Conservation (phyloP, 1,140 invertebrate species). For the Heliothis subflexa region DNA sequence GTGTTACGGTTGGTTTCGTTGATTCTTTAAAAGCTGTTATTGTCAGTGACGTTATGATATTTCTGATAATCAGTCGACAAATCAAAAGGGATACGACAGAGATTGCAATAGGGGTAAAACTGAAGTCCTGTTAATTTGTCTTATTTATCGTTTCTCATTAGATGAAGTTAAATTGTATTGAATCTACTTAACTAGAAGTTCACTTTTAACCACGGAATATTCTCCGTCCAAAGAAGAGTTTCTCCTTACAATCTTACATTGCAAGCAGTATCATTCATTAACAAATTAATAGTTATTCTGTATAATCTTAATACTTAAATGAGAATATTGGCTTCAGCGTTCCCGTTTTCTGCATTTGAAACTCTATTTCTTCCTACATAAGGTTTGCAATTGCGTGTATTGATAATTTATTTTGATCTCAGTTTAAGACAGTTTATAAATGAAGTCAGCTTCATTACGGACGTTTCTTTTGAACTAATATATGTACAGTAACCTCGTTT, state of each 20-base stretch:
- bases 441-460: constrained; percentile 3
- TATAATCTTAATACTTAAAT: background rate
- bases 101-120: too few relatives aligned
- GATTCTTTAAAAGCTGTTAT: too few relatives aligned
- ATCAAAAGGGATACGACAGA: too few relatives aligned
- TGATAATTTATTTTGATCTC: constrained; percentile 11
- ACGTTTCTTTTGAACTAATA: constrained; percentile 37
- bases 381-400: background rate
- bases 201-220: background rate
- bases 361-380: background rate
- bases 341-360: background rate
- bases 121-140: too few relatives aligned
- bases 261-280: background rate
- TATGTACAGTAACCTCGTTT: constrained; percentile 32
- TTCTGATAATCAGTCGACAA: too few relatives aligned
- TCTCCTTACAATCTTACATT: background rate
- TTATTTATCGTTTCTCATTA: too few relatives aligned
- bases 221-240: background rate
- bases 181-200: too few relatives aligned
- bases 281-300: background rate
- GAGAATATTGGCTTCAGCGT: background rate
- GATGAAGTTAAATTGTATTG: too few relatives aligned
- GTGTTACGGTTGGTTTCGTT: too few relatives aligned
- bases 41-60: too few relatives aligned
- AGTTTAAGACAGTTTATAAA: constrained; percentile 6